Evolutionary conservation across 2,113 vertebrate genomes (phyloP).

Genomic region (Tor tambroides): DNA sequence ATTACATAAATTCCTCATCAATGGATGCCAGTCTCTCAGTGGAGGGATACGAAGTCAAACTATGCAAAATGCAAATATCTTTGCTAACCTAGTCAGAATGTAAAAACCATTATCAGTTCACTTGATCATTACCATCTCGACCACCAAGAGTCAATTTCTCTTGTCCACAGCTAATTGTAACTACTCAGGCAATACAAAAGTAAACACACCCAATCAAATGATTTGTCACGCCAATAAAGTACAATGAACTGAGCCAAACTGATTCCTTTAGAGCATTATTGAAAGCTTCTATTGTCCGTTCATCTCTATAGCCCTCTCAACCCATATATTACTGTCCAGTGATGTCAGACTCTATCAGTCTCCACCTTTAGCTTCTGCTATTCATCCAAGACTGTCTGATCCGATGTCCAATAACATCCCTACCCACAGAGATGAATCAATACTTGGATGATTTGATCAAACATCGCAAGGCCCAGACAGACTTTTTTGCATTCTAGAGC

Average conservation of each 20-base stretch:
- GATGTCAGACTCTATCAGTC: not conserved
- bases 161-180: not conserved
- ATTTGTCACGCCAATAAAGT: not conserved
- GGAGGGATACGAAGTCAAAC: not conserved
- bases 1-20: not conserved
- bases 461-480: not conserved
- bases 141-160: not conserved
- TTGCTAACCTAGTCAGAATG: not conserved
- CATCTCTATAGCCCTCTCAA: not conserved
- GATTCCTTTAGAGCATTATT: not conserved
- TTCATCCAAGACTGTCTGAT: constrained; percentile 21
- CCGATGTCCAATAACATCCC: constrained; percentile 4
- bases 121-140: not conserved
- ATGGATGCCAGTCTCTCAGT: not conserved
- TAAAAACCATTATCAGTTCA: not conserved
- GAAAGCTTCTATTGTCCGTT: not conserved
- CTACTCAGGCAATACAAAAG: not conserved
- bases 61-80: not conserved
- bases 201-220: not conserved
- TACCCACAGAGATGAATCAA: constrained; percentile 8
- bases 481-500: not conserved
- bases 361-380: not conserved
- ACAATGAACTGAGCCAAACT: not conserved
- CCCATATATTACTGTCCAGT: not conserved
- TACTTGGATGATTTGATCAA: not conserved